Evolutionary conservation across 2,888 invertebrate species (phyloP), one percentile per base, ranked within the genome.

Genomic region (Parascotia fuliginaria): DNA sequence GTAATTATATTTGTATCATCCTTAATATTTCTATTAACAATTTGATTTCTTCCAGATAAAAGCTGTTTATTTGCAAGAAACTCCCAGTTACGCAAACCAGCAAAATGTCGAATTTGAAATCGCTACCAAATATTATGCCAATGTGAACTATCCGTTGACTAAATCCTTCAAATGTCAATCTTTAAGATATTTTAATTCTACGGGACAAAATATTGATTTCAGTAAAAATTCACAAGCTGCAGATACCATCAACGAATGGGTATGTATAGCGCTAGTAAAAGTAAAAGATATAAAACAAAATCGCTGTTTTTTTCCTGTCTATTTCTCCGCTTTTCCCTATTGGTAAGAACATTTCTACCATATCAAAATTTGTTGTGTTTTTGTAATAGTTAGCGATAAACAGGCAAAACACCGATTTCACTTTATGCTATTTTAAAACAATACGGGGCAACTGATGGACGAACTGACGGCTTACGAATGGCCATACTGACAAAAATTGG

Each of bases 171-270:
- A 6, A 19, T 0, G 19, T 2, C 57, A 65, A 2, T 42, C 66
- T 0, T 4, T 16, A 0, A 9, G 51, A 3, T 41, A 62, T 14
- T 79, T 82, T 32, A 42, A 50, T 2, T 58, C 78, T 13, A 58
- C 46, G 9, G 62, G 55, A n/a, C 51, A 77, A 60, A 73, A 63
- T 24, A 0, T 77, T 1, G 60, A 83, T 39, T 81, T 79, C 33
- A 43, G 38, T 32, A 0, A 77, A 3, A 27, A 45, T 6, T 2
- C 7, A 9, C 11, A 56, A 45, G 60, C 79, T 19, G 73, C 83
- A 19, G 40, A 55, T 1, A 60, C 0, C 14, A 83, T 83, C 4
- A 83, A 83, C 44, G 32, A 60, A 29, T 82, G 79, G 79, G 83
- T 83, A 16, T 7, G 50, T 33, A 16, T 13, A 22, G 16, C 16